Evolutionary conservation across 2,888 invertebrate genomes (phyloP).

Genomic region (Neoitamus cyanurus): DNA sequence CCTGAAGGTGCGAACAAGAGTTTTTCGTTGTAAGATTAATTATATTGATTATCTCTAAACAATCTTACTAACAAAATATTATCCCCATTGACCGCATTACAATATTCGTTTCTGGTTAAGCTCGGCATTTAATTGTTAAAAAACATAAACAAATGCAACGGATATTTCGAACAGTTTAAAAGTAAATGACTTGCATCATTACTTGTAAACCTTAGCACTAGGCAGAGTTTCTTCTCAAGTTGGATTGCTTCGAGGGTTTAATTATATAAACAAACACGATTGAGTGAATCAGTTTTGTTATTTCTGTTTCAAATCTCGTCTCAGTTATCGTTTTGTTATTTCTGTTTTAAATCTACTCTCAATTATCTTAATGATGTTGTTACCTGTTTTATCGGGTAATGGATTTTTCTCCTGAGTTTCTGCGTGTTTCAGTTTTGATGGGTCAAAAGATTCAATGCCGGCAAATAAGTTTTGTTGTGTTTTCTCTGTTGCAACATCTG

Average conservation of each 20-base stretch:
- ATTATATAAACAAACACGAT: neutral
- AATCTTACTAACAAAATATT: too few species aligned
- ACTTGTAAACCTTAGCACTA: too few species aligned
- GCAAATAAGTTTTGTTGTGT: conserved; percentile 85
- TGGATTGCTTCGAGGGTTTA: neutral
- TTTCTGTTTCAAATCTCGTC: neutral
- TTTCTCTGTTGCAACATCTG: conserved; percentile 90
- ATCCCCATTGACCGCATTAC: too few species aligned
- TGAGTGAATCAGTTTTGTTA: neutral
- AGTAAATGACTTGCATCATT: neutral
- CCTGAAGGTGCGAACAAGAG: too few species aligned
- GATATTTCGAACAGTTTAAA: neutral
- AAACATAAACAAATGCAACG: neutral
- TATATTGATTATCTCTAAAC: too few species aligned
- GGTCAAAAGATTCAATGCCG: conserved; percentile 88
- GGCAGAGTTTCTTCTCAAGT: neutral
- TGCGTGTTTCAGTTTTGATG: conserved; percentile 86
- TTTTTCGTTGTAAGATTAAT: too few species aligned
- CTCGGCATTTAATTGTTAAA: too few species aligned
- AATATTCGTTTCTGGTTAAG: too few species aligned
- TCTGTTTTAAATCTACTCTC: neutral
- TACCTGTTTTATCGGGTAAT: conserved; percentile 94
- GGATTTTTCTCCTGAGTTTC: conserved; percentile 94
- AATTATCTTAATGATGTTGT: conserved; percentile 50
- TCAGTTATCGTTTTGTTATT: neutral